phyloP scores from a whole-genome alignment of 2,113 vertebrate species.

The Toxostoma redivivum region DNA sequence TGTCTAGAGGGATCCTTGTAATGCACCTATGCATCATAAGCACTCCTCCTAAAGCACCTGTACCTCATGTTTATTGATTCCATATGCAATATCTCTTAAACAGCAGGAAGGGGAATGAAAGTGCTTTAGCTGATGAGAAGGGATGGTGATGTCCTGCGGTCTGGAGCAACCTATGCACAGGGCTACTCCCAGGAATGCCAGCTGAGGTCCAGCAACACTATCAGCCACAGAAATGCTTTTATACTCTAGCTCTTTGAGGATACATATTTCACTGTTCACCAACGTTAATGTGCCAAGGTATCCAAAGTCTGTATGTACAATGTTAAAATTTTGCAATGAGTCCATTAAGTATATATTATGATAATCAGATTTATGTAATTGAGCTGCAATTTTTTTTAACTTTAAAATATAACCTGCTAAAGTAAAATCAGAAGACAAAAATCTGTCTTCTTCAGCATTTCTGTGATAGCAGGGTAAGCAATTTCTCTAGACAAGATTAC shows the following conservation, averaged over 20 bases:
- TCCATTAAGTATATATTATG: neutral
- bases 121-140: neutral
- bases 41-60: conserved; percentile 5
- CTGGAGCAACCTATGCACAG: neutral
- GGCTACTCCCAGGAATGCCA: neutral
- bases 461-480: neutral
- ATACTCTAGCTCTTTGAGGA: neutral
- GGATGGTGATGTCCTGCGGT: neutral
- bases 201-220: neutral
- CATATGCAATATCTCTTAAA: neutral
- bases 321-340: neutral
- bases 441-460: neutral
- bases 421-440: neutral
- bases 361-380: neutral
- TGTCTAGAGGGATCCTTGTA: neutral
- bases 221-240: neutral
- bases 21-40: neutral
- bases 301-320: neutral
- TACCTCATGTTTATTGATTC: neutral
- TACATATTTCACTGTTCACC: neutral
- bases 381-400: neutral
- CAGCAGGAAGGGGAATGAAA: neutral
- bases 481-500: neutral
- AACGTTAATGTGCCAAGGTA: neutral
- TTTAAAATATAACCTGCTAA: neutral